These are phyloP conservation scores for Melanostoma scalare DNA, from an alignment of 2,888 invertebrate genomes.

Conservation along the genomic window DNA sequence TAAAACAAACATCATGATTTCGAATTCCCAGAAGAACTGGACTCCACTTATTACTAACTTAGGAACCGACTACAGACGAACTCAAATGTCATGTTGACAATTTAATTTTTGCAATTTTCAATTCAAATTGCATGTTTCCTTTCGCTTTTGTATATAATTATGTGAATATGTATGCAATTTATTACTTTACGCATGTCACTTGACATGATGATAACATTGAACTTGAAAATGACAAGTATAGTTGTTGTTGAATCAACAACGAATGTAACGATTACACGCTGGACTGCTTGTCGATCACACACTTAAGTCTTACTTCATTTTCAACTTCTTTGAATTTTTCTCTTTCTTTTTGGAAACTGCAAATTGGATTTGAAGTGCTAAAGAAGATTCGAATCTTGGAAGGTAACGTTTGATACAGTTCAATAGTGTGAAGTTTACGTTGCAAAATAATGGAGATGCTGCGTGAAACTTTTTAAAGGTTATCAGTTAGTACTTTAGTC, in stretches of 20 bases:
- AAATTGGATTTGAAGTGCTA: neutral
- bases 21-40: neutral
- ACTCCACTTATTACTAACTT: neutral
- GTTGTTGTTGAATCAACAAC: neutral
- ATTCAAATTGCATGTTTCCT: constrained; percentile 21
- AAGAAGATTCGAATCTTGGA: constrained; percentile 7
- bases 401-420: too few relatives aligned
- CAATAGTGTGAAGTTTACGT: too few relatives aligned
- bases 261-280: neutral
- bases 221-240: constrained; percentile 22
- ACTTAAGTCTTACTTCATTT: constrained; percentile 7
- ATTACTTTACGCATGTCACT: constrained; percentile 13
- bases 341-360: neutral
- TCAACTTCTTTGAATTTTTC: neutral
- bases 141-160: constrained; percentile 19
- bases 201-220: constrained; percentile 25
- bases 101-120: constrained; percentile 10
- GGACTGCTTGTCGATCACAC: constrained; percentile 1
- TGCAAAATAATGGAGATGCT: too few relatives aligned
- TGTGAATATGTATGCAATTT: neutral
- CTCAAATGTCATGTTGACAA: constrained; percentile 21
- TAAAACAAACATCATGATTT: neutral
- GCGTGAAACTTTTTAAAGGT: too few relatives aligned
- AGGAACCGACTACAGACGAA: neutral
- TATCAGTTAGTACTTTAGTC: too few relatives aligned